A percentile compares a stretch with the other conserved stretches of the same genome.
Conservation (phyloP, 2,888 invertebrate species). For the Ophioninae sp. region DNA sequence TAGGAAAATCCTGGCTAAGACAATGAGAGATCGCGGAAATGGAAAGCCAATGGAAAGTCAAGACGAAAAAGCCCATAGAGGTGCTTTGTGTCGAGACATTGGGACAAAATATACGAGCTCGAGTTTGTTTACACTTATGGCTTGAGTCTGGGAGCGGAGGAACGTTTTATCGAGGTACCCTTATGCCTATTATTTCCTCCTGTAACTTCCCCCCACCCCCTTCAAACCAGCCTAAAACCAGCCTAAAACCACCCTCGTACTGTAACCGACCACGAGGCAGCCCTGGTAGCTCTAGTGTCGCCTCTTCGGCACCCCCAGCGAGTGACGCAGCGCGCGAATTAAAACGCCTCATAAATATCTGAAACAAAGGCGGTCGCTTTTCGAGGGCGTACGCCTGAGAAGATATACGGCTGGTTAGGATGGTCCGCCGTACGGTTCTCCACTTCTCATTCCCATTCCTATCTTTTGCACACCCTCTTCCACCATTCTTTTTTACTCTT, state of each 20-base stretch:
- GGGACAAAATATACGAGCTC: constrained; percentile 82
- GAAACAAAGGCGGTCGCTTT: constrained; percentile 80
- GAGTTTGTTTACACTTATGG: constrained; percentile 81
- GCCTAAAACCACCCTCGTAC: no score
- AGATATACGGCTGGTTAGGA: constrained; percentile 79
- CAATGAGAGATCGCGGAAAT: not conserved
- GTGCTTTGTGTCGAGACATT: constrained; percentile 76
- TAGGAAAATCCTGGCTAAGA: not conserved
- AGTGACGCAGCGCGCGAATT: constrained; percentile 80
- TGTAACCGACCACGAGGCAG: constrained; percentile 47
- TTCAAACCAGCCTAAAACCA: no score
- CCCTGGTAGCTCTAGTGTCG: constrained; percentile 51
- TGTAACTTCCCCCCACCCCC: constrained; percentile 56
- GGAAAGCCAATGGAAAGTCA: not conserved
- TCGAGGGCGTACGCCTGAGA: constrained; percentile 79
- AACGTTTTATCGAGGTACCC: constrained; percentile 78
- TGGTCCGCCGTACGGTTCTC: constrained; percentile 67
- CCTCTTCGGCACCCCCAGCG: constrained; percentile 70
- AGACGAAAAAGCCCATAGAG: constrained; percentile 35
- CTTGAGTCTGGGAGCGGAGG: constrained; percentile 69
- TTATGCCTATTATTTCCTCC: constrained; percentile 78
- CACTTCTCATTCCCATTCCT: constrained; percentile 30
- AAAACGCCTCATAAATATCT: constrained; percentile 81
- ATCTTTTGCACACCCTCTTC: constrained; percentile 27
- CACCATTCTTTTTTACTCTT: constrained; percentile 13